Percentiles rank a stretch among this genome's conserved stretches.
phyloP scores from a whole-genome alignment of 2,113 vertebrate species.

The Psettodes erumei region DNA sequence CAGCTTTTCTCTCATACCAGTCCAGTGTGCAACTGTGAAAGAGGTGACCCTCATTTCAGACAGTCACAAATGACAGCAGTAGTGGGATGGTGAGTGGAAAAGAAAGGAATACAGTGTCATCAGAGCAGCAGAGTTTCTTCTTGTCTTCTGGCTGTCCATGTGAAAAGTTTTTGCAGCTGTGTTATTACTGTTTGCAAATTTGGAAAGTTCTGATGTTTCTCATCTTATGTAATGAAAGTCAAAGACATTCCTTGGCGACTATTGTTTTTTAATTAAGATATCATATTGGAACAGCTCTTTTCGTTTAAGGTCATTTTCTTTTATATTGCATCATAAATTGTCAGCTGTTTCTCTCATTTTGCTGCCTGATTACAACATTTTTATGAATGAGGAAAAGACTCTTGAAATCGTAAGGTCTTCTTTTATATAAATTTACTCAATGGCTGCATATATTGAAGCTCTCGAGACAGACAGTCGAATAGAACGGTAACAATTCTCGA shows the following conservation, averaged over 20 bases:
- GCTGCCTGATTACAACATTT: neutral
- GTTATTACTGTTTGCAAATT: neutral
- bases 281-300: neutral
- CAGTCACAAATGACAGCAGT: neutral
- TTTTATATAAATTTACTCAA: conserved; percentile 43
- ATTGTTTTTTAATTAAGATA: neutral
- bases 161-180: neutral
- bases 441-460: conserved; percentile 48
- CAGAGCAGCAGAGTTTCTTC: no score
- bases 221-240: neutral
- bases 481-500: conserved; percentile 71
- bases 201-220: neutral
- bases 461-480: conserved; percentile 61
- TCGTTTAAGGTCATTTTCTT: neutral
- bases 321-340: neutral
- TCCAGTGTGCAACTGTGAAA: conserved; percentile 10
- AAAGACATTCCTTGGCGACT: neutral
- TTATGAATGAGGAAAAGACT: conserved; percentile 5
- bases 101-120: no score
- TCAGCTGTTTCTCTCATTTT: neutral
- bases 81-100: neutral
- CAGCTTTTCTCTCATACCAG: conserved; percentile 11
- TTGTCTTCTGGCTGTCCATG: neutral
- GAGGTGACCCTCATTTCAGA: conserved; percentile 35
- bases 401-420: conserved; percentile 37